phyloP scores from a whole-genome alignment of 2,113 vertebrate genomes.

The Dendrocopos noguchii region DNA sequence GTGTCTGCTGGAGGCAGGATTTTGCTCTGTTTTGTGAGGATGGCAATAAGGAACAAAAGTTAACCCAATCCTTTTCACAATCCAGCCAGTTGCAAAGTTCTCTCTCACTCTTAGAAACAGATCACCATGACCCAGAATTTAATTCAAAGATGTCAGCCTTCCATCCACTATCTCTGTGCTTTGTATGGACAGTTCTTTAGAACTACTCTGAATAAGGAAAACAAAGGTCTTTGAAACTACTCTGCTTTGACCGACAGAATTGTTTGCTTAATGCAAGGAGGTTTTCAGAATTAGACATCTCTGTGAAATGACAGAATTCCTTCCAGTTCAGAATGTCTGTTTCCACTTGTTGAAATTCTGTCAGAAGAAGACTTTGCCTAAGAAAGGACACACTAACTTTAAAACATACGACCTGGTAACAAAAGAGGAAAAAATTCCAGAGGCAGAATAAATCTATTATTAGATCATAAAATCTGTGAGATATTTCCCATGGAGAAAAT shows the following conservation, averaged over 20 bases:
- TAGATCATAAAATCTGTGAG: not conserved
- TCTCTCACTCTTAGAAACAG: not conserved
- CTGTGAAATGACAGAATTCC: not conserved
- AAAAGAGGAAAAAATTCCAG: not conserved
- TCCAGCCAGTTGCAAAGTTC: not conserved
- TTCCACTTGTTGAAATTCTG: not conserved
- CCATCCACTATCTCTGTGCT: not conserved
- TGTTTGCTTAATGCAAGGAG: not conserved
- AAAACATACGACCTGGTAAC: not conserved
- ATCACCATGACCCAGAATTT: not conserved
- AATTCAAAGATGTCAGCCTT: slow-evolving; percentile 40
- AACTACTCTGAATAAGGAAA: not conserved
- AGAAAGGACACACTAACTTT: not conserved
- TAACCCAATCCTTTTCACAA: not conserved
- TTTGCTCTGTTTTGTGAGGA: not conserved
- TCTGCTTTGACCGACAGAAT: not conserved
- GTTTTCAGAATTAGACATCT: not conserved
- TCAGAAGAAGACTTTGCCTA: not conserved
- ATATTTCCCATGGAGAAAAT: not conserved
- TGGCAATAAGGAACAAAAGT: not conserved
- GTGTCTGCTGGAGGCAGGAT: not conserved
- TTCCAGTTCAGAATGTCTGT: not conserved
- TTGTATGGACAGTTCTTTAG: not conserved
- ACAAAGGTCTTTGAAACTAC: not conserved
- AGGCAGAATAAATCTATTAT: not conserved